Evolutionary conservation across 2,888 invertebrate genomes (phyloP), one percentile per base, ranked within the genome.

Genomic region (Rutpela maculata): DNA sequence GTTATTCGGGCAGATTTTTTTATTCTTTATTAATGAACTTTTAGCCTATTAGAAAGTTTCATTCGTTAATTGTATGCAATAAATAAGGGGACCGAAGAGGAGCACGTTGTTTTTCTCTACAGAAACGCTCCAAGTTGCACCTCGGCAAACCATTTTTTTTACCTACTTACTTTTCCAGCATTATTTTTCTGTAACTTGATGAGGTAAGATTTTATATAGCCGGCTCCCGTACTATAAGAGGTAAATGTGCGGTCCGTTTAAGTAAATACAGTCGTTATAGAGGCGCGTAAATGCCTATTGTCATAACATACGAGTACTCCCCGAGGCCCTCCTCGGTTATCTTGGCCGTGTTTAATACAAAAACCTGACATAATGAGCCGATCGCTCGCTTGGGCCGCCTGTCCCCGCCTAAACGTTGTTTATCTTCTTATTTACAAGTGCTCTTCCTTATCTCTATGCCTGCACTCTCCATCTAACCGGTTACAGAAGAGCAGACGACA

Each of bases 181-280:
- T n/a, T n/a, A n/a, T n/a, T n/a, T n/a, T n/a, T n/a, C n/a, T n/a
- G n/a, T n/a, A n/a, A n/a, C n/a, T n/a, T n/a, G n/a, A n/a, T n/a
- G n/a, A n/a, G n/a, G n/a, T n/a, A n/a, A n/a, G n/a, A n/a, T n/a
- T n/a, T n/a, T n/a, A n/a, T n/a, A n/a, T n/a, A n/a, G n/a, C n/a
- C n/a, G n/a, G n/a, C n/a, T n/a, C n/a, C n/a, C n/a, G n/a, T n/a
- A n/a, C n/a, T n/a, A n/a, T n/a, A 57, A 73, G 74, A 57, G 66
- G 43, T 55, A 67, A 70, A 43, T 26, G 60, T 43, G 81, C 78
- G 80, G 79, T 70, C 78, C 78, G 83, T 81, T 83, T 84, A 84
- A 84, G 85, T 85, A 84, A 86, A 86, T 84, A 85, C 80, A 85
- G 85, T 84, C 84, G 84, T 86, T 84, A 82, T 80, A 76, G 78